phyloP scores from a whole-genome alignment of 1,140 invertebrate species.

The Drosophila eugracilis region DNA sequence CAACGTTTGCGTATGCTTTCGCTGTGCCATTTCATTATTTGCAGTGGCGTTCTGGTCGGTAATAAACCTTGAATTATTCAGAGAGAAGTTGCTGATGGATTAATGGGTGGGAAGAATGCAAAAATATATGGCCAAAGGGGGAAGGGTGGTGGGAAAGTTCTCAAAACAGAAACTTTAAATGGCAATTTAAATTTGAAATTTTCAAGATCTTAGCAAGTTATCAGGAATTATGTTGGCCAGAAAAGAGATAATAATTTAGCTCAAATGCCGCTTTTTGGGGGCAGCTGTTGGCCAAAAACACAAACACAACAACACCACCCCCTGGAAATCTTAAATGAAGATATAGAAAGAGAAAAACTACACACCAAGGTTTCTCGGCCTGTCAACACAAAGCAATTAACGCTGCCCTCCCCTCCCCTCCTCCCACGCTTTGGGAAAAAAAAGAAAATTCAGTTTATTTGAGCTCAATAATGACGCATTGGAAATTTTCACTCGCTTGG shows the following conservation, averaged over 20 bases:
- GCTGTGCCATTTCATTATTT: background rate
- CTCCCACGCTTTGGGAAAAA: background rate
- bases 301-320: no score
- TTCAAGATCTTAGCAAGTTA: no score
- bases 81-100: background rate
- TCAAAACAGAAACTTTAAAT: background rate
- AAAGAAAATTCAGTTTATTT: background rate
- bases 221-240: no score
- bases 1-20: background rate
- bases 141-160: no score
- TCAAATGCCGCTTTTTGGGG: no score
- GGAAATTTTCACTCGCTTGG: slow-evolving; percentile 11
- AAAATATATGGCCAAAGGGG: no score
- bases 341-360: no score
- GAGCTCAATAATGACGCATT: slow-evolving; percentile 30
- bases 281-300: no score
- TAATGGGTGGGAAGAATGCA: background rate
- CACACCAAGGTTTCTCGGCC: slow-evolving; percentile 18
- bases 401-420: slow-evolving; percentile 3
- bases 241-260: no score
- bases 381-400: slow-evolving; percentile 56
- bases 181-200: background rate
- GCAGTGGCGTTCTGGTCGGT: background rate
- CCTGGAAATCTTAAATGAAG: no score
- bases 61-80: background rate